phyloP scores from a whole-genome alignment of 2,113 vertebrate species.

The Tetrao urogallus region DNA sequence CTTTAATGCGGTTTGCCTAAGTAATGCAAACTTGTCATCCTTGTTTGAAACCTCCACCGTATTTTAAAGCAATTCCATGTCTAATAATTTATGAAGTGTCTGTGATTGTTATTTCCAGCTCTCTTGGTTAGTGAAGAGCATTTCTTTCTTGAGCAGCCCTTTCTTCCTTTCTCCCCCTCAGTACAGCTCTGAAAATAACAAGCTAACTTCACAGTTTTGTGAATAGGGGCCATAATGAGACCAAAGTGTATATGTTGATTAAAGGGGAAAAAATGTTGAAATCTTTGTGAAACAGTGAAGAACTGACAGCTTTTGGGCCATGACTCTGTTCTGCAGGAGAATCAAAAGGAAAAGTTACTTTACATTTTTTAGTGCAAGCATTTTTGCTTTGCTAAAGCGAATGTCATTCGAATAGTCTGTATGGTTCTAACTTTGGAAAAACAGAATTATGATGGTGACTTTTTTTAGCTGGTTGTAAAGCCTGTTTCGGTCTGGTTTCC shows the following conservation, averaged over 20 bases:
- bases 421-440: background rate
- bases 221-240: background rate
- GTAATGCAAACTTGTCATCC: background rate
- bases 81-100: background rate
- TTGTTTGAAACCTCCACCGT: background rate
- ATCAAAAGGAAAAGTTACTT: background rate
- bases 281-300: background rate
- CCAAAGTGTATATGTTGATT: background rate
- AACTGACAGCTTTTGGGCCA: background rate
- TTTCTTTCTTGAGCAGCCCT: slow-evolving; percentile 6
- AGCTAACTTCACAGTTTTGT: background rate
- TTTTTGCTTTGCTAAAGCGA: slow-evolving; percentile 18
- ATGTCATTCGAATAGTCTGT: background rate
- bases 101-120: background rate
- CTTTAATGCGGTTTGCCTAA: background rate
- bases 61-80: slow-evolving; percentile 3
- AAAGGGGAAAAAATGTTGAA: background rate
- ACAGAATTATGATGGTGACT: background rate
- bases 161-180: accelerated
- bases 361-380: background rate
- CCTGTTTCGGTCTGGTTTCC: background rate
- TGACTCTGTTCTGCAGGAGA: background rate
- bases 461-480: background rate
- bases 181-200: slow-evolving; percentile 24
- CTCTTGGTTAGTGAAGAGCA: background rate